These are phyloP conservation scores for Parelbella ahira DNA, from an alignment of 2,888 invertebrate genomes.

Conservation along the genomic window DNA sequence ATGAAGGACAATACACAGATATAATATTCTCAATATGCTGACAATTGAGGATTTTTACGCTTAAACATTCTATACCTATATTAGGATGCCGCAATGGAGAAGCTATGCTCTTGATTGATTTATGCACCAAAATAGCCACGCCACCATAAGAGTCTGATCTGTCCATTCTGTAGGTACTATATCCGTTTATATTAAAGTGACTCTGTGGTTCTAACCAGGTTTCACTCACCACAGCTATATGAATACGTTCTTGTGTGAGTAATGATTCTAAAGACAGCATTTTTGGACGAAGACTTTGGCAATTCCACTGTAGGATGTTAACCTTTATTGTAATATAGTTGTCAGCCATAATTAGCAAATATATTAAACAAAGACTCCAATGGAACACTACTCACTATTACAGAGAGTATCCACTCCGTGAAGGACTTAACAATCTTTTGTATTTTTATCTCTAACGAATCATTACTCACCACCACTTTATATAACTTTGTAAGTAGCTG, in stretches of 20 bases:
- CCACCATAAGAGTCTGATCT: constrained; percentile 19
- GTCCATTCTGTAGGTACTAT: constrained; percentile 14
- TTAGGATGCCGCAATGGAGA: neutral
- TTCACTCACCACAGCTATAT: constrained; percentile 26
- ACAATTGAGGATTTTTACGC: constrained; percentile 25
- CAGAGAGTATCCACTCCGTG: constrained; percentile 3
- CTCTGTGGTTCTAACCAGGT: constrained; percentile 22
- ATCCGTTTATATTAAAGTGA: constrained; percentile 8
- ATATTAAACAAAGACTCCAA: constrained; percentile 8
- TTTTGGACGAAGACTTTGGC: constrained; percentile 13
- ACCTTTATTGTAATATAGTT: neutral
- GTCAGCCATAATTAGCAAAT: constrained; percentile 7
- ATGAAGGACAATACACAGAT: constrained; percentile 24
- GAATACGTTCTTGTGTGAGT: constrained; percentile 14
- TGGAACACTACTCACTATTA: constrained; percentile 1
- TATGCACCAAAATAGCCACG: constrained; percentile 19
- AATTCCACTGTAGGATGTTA: constrained; percentile 18
- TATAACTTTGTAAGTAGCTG: constrained; percentile 4
- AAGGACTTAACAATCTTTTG: neutral
- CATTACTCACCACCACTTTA: neutral
- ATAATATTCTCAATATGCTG: constrained; percentile 23
- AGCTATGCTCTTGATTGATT: constrained; percentile 1
- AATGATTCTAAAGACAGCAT: constrained; percentile 9
- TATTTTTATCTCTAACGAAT: constrained; percentile 14
- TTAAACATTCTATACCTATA: constrained; percentile 17